Evolutionary conservation across 2,888 invertebrate species (phyloP), one percentile per base, ranked within the genome.

Genomic region (Ypsolopha sequella): DNA sequence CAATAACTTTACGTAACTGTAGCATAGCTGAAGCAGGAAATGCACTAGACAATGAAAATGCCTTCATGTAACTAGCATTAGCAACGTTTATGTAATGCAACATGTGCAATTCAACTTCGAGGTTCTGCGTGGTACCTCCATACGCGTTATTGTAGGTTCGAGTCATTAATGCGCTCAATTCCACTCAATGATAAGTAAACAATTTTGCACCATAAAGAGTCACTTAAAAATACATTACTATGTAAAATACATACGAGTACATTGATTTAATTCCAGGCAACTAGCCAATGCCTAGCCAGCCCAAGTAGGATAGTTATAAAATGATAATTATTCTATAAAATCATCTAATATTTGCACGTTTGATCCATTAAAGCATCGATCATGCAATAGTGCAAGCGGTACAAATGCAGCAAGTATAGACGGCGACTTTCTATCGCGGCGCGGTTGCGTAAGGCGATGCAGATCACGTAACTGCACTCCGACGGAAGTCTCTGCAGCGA

Each of bases 401-500:
- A 24, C 43, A 9, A 47, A 11, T 36, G 36, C 47, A 47, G 47
- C 24, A 24, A 39, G 39, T 24, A 46, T 46, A 46, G 46, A 48
- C 43, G 70, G 24, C 70, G 76, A 84, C 85, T 86, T 86, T 85
- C 85, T 85, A 84, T 74, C 50, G 36, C 43, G 38, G 47, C 61
- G 56, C 64, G 65, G 68, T 85, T 85, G 79, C 80, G 82, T 74
- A 85, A 85, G 66, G 60, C 74, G 71, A 76, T 82, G 82, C 80
- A 78, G 78, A 80, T 82, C 84, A 84, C 82, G 86, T 85, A 86
- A 85, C 80, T 76, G 75, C 76, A 77, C 74, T 73, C 71, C 63
- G 64, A 76, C 85, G 84, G 85, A 84, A 85, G 81, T 80, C 74
- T 77, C 70, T 69, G 75, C 68, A 76, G 76, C 73, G 65, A 80